Percentiles rank a stretch among this genome's conserved stretches.
These are phyloP conservation scores for Toxotes jaculatrix DNA, from an alignment of 2,113 vertebrate genomes.

Conservation along the genomic window DNA sequence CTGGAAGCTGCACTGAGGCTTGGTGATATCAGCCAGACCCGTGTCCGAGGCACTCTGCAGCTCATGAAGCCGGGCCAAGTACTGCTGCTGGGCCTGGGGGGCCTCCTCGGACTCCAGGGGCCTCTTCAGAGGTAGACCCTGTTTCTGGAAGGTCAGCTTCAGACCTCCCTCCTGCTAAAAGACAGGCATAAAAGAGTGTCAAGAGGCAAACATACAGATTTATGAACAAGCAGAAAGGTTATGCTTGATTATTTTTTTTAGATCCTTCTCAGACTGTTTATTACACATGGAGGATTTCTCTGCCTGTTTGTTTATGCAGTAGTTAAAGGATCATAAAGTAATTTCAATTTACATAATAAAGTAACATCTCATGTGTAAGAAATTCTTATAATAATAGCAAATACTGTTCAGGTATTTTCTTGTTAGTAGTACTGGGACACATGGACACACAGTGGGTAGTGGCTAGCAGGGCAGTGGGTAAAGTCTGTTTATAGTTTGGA, in stretches of 20 bases:
- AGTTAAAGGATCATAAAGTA: not conserved
- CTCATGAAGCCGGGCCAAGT: conserved; percentile 93
- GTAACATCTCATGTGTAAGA: not conserved
- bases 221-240: conserved; percentile 8
- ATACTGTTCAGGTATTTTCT: conserved; percentile 19
- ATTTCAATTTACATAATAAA: not conserved
- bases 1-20: conserved; percentile 85
- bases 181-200: conserved; percentile 24
- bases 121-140: conserved; percentile 93
- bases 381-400: conserved; percentile 18
- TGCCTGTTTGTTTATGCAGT: not conserved
- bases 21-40: conserved; percentile 91
- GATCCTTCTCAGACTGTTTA: not conserved
- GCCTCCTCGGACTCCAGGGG: conserved; percentile 91
- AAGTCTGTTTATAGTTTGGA: conserved; percentile 36
- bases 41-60: conserved; percentile 94
- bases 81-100: conserved; percentile 92
- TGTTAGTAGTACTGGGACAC: conserved; percentile 62
- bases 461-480: conserved; percentile 42
- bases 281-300: not conserved
- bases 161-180: conserved; percentile 94
- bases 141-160: conserved; percentile 99
- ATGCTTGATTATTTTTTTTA: not conserved
- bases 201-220: not conserved
- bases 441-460: conserved; percentile 57